phyloP scores from a whole-genome alignment of 2,888 invertebrate genomes.

The Chouioia cunea region DNA sequence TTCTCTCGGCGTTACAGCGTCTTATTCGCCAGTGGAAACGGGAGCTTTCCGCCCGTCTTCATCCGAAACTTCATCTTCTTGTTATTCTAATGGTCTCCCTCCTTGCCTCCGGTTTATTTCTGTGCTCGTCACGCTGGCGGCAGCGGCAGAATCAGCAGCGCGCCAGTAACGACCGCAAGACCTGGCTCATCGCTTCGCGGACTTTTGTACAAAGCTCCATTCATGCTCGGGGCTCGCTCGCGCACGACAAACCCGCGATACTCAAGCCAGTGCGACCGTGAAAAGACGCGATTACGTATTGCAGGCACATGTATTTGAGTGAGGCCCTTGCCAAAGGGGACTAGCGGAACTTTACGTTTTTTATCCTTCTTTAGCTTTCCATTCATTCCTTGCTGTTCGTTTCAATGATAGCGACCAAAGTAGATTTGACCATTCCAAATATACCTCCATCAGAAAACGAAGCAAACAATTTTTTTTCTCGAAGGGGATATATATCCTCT shows the following conservation, averaged over 20 bases:
- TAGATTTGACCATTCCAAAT: too few species aligned
- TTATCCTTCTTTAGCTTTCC: too few species aligned
- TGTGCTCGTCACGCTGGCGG: conserved; percentile 48
- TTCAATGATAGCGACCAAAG: too few species aligned
- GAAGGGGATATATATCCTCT: too few species aligned
- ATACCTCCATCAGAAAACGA: too few species aligned
- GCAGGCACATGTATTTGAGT: too few species aligned
- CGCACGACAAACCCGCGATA: conserved; percentile 25
- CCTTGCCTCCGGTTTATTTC: conserved; percentile 56
- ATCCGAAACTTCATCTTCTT: conserved; percentile 43
- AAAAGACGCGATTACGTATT: neutral
- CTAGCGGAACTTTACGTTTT: neutral
- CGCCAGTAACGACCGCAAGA: conserved; percentile 42
- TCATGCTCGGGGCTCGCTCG: conserved; percentile 53
- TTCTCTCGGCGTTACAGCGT: neutral
- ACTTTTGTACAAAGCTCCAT: conserved; percentile 57
- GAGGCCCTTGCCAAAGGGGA: conserved; percentile 5
- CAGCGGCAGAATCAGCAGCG: neutral
- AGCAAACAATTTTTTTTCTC: too few species aligned
- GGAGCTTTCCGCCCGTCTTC: conserved; percentile 32
- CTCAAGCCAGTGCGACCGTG: conserved; percentile 27
- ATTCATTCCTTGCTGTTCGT: too few species aligned
- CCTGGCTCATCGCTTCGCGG: conserved; percentile 50
- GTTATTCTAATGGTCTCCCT: conserved; percentile 42
- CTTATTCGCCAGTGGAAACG: neutral